Base-by-base conservation (phyloP, 2,888 invertebrate species). In the Branchellion lobata region DNA sequence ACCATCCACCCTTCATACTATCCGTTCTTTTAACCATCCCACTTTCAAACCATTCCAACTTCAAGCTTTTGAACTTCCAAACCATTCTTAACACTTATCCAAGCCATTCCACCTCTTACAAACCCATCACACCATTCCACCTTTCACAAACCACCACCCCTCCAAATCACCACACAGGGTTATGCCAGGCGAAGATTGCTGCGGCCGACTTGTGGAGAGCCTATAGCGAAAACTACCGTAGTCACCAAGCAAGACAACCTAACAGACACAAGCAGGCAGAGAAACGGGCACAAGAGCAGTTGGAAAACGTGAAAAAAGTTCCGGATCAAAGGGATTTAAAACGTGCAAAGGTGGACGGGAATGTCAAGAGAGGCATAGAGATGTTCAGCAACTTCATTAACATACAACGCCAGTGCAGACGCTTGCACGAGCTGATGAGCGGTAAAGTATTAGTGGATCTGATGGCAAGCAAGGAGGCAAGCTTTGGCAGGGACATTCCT, bases 151-250 rank as follows among this genome's bases (percentile, higher is more conserved):
- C n/a, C n/a, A n/a, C n/a, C n/a, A n/a, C n/a, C n/a, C n/a, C n/a
- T n/a, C 14, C 14, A 18, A 51, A 51, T 21, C 51, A 51, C 14
- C 21, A 14, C 14, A 51, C 69, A 83, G 83, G 83, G 61, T 61
- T 83, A 57, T 82, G 84, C 71, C 83, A 84, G 75, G 83, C 82
- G 1, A 84, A 84, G 79, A 81, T 84, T 21, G 82, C 82, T n/a
- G 84, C 84, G 5, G 82, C 83, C n/a, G 83, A 84, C 36, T 65
- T 84, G 51, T 84, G 84, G 84, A 61, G 83, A n/a, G 79, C 78
- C 31, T 83, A 83, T 80, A 83, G 83, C 78, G 83, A 83, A 68
- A 79, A 83, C 57, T 83, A 83, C 72, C 79, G 83, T 51, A 82
- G 83, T 53, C 83, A 83, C 75, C 82, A 83, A 40, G 83, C 83